A percentile compares a stretch with the other conserved stretches of the same genome.
Evolutionary conservation across 2,888 invertebrate species (phyloP).

Genomic region (Nineta flava): DNA sequence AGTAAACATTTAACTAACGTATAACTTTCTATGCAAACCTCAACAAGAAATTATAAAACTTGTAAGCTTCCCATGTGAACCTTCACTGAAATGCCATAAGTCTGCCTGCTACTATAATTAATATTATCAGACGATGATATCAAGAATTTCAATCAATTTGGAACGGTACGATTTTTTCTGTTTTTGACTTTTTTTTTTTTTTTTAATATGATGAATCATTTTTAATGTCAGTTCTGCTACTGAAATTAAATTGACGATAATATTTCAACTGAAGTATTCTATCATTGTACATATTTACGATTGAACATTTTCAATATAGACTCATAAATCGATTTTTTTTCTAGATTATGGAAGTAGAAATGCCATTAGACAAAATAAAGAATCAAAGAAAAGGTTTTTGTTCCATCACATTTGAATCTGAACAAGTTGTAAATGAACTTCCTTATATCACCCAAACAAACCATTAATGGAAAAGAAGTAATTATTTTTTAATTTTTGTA

Average conservation of each 20-base stretch:
- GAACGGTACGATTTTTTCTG: slow-evolving; percentile 44
- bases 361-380: slow-evolving; percentile 95
- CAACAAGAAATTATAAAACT: too few species aligned
- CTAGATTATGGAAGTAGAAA: slow-evolving; percentile 87
- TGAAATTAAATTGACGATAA: slow-evolving; percentile 13
- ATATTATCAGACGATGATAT: slow-evolving; percentile 88
- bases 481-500: slow-evolving; percentile 13
- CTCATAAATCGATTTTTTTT: slow-evolving; percentile 22
- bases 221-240: slow-evolving; percentile 17
- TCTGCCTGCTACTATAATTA: too few species aligned
- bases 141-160: slow-evolving; percentile 79
- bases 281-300: too few species aligned
- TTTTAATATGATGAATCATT: slow-evolving; percentile 12
- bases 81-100: too few species aligned
- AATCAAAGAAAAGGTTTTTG: slow-evolving; percentile 94
- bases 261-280: slow-evolving; percentile 3
- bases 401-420: slow-evolving; percentile 93
- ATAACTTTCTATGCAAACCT: too few species aligned
- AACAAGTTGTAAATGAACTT: slow-evolving; percentile 83
- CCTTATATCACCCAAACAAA: slow-evolving; percentile 85
- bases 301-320: too few species aligned
- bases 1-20: too few species aligned
- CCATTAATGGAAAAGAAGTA: slow-evolving; percentile 84
- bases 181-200: too few species aligned
- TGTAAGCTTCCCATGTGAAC: too few species aligned